Base-by-base conservation (phyloP, 2,113 vertebrate species). In the Numida meleagris region DNA sequence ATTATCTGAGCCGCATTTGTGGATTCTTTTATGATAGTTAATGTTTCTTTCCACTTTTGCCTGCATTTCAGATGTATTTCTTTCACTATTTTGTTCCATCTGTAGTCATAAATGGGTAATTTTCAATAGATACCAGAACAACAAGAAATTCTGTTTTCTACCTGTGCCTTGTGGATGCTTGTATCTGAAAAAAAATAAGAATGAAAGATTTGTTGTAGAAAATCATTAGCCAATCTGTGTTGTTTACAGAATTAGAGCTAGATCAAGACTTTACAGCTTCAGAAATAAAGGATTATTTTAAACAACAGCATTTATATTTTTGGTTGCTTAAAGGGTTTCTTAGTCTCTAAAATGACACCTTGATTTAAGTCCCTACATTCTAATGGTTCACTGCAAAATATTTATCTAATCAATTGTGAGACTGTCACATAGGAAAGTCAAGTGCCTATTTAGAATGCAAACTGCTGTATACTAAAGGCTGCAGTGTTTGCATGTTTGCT, bases 371-470 rank as follows among this genome's bases (percentile, higher is more conserved):
- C 70, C 48, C 42, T 74, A 9, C 34, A 38, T 90, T 91, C 79
- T 67, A 19, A 46, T 66, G 88, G 34, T 20, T 94, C 77, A 81
- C 72, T 88, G 76, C 85, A 91, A 96, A 93, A 91, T 96, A 96
- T 93, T 96, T 93, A 65, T 90, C 80, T 83, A 84, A 88, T 82
- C 89, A 86, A 63, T 90, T 92, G 80, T 81, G 81, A 57, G 78
- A 68, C 58, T 89, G 80, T 81, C 92, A 95, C 61, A 82, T 83
- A 94, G 48, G 70, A 93, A 95, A 95, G 86, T 92, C 95, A 96
- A 96, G 68, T 77, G 82, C 34, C 65, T 93, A 82, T 93, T 94
- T 88, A 74, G 68, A 88, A 96, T 96, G 82, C 65, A 92, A 92
- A 92, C 45, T 86, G 57, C 31, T 75, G 42, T 75, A 71, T 71